Conservation (phyloP, 2,888 invertebrate genomes). For the Nomada fucata region DNA sequence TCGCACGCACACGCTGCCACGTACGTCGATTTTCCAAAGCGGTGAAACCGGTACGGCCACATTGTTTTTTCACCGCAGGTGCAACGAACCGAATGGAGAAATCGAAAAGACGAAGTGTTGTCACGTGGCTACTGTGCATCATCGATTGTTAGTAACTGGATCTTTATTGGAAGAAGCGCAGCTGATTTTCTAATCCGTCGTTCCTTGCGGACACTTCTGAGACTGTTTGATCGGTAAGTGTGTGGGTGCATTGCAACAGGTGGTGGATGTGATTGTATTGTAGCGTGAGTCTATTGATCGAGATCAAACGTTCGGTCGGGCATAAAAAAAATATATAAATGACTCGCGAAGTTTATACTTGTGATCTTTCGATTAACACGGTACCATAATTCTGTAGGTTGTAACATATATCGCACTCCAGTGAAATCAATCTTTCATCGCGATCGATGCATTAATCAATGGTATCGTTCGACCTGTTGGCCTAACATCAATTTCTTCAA, state of each 20-base stretch:
- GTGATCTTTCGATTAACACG: not conserved
- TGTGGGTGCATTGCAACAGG: constrained; percentile 57
- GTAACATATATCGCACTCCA: too few species aligned
- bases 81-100: constrained; percentile 12
- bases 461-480: too few species aligned
- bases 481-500: too few species aligned
- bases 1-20: constrained; percentile 1
- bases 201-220: not conserved
- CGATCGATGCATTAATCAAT: too few species aligned
- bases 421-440: too few species aligned
- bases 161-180: not conserved
- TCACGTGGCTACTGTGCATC: constrained; percentile 33
- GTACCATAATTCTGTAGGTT: too few species aligned
- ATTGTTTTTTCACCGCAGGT: constrained; percentile 29
- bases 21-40: not conserved
- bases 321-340: too few species aligned
- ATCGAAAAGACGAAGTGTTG: constrained; percentile 18
- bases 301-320: not conserved
- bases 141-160: not conserved
- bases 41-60: constrained; percentile 10
- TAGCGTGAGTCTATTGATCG: constrained; percentile 11
- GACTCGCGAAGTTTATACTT: not conserved
- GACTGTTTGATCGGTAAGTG: constrained; percentile 58
- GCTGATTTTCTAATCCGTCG: not conserved
- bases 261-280: constrained; percentile 20